A percentile compares a stretch with the other conserved stretches of the same genome.
phyloP scores from a whole-genome alignment of 2,888 invertebrate genomes.

The Oxystoma pomonae region DNA sequence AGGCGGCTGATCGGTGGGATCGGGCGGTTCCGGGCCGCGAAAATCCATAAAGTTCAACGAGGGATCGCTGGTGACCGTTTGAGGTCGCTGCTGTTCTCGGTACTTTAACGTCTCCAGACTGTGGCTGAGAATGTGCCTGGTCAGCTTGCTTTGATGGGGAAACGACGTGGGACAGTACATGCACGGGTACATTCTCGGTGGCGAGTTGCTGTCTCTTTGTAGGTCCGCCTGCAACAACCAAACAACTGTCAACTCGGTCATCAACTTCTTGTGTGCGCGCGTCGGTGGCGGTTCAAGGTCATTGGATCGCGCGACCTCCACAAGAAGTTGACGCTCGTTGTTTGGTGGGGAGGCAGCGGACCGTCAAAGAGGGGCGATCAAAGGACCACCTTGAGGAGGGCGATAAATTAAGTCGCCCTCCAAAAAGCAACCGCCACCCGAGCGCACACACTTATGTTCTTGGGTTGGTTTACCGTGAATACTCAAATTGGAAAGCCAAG shows the following conservation, averaged over 20 bases:
- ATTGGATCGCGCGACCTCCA: conserved; percentile 16
- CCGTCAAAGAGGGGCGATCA: too few species aligned
- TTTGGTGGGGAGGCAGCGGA: conserved; percentile 52
- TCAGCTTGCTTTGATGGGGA: conserved; percentile 87
- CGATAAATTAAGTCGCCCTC: conserved; percentile 3
- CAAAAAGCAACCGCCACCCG: conserved; percentile 19
- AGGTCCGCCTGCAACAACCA: conserved; percentile 80
- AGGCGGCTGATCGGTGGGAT: conserved; percentile 52
- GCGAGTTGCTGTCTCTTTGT: conserved; percentile 38
- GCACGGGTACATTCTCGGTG: conserved; percentile 68
- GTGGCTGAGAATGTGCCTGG: conserved; percentile 84
- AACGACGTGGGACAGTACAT: conserved; percentile 87
- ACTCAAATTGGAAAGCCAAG: too few species aligned
- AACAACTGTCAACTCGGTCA: conserved; percentile 48
- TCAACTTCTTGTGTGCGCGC: neutral
- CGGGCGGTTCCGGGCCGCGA: conserved; percentile 47
- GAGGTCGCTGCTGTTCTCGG: conserved; percentile 59
- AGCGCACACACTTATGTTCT: conserved; percentile 23
- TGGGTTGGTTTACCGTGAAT: conserved; percentile 4
- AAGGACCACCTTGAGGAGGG: conserved; percentile 8
- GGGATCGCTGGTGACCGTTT: conserved; percentile 17
- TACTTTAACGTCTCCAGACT: conserved; percentile 84
- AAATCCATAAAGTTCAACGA: conserved; percentile 41
- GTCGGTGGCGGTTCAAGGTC: conserved; percentile 1
- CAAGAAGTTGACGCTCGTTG: conserved; percentile 88